Evolutionary conservation across 1,140 invertebrate genomes (phyloP), one percentile per base, ranked within the genome.

Genomic region (Drosophila mayri): DNA sequence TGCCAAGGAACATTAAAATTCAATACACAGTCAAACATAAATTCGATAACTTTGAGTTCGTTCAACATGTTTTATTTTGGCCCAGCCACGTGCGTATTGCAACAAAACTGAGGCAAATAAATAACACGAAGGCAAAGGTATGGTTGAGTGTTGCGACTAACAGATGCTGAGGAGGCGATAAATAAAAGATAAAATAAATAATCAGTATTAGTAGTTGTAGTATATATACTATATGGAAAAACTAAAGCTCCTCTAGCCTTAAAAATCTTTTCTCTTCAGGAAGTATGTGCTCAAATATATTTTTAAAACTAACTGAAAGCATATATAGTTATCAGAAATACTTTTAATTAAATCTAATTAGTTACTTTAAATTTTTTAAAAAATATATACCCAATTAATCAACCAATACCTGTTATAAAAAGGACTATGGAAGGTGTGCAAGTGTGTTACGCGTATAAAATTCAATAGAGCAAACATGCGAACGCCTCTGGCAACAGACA

Each of bases 1-100:
- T 65, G 49, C 58, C 61, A 79, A 63, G 43, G 38, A 58, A 64
- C 84, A 87, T 87, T 87, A 87, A 87, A 83, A 87, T 87, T 87
- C 84, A 88, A 88, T 88, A 78, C 84, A 83, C 84, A 87, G 76
- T 62, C 72, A 76, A 88, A 79, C 80, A 87, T 87, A 87, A 87
- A 87, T 87, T 87, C 84, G 84, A 87, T 88, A 83, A 87, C 61
- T 87, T 87, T 77, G 84, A 83, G 85, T 71, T 79, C 58, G 76
- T 47, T 76, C 80, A 87, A 83, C 84, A 87, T 87, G 84, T 88
- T 87, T 87, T 87, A 87, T 88, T 88, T 88, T 61, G 63, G 43
- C 55, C 64, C 63, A 49, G 65, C 83, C 63, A 87, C 76, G 83
- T 83, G 83, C 71, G 84, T 83, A 59, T 60, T 59, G 44, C 65